Base-by-base conservation (phyloP, 2,113 vertebrate species). In the Tetrax tetrax region DNA sequence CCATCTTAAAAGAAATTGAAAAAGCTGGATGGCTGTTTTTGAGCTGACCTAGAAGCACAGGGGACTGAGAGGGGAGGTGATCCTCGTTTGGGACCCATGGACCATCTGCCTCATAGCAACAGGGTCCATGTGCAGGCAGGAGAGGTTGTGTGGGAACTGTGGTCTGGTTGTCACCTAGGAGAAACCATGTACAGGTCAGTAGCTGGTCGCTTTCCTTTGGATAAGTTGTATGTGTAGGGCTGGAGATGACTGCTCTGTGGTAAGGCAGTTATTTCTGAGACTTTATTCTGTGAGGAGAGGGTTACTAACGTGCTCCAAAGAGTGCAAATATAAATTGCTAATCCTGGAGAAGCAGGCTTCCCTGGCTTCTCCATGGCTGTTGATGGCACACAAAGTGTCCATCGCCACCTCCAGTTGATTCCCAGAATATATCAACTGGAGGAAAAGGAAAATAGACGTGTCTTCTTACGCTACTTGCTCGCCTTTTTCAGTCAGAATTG, bases 91-190 rank as follows among this genome's bases (percentile, higher is more conserved):
- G 29, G 72, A 56, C 22, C 17, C 0, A 2, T 6, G 7, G 57
- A 10, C 33, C 31, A 12, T 15, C 29, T 76, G 29, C 15, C 28
- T 45, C 0, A 0, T 20, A 51, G 38, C 19, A 20, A 33, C 25
- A 70, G 54, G 14, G 17, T 43, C 63, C 10, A 7, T 1, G 1
- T 48, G 22, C 1, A 1, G n/a, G 23, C 25, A 35, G 75, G 37
- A 80, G 41, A 37, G 18, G 19, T 9, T 19, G 10, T 5, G 4
- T 33, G 28, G 29, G 35, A 61, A 14, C 20, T 76, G 60, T 48
- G 16, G 7, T 37, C 41, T 66, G 38, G 51, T 33, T 0, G 6
- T 16, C 20, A n/a, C 20, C 9, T 57, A n/a, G 29, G 68, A 76
- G 35, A 71, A 80, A 45, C 14, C 10, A 20, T 10, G 25, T 33